Evolutionary conservation across 2,113 vertebrate genomes (phyloP).

Genomic region (Ciconia maguari): DNA sequence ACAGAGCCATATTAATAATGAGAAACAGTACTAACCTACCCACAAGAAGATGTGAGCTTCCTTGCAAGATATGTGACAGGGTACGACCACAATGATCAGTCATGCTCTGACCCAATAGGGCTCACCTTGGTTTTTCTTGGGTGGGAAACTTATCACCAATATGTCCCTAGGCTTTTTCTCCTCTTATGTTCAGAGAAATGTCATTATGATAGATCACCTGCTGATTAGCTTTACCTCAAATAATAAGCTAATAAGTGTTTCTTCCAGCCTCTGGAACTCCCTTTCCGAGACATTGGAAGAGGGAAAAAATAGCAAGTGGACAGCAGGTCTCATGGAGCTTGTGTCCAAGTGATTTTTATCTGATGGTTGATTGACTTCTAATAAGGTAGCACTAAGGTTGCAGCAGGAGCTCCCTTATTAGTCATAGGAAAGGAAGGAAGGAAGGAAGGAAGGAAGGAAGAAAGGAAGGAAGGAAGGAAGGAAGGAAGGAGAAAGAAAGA

Average conservation of each 20-base stretch:
- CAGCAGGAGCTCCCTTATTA: not conserved
- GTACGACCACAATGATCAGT: not conserved
- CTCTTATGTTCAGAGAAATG: not conserved
- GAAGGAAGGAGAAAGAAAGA: rapidly evolving
- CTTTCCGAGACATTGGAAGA: conserved; percentile 1
- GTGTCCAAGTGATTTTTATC: not conserved
- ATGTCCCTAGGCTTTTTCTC: not conserved
- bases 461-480: no score
- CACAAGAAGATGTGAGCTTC: conserved; percentile 42
- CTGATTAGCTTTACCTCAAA: conserved; percentile 50
- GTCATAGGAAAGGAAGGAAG: not conserved
- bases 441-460: rapidly evolving
- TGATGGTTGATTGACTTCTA: not conserved
- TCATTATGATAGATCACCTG: not conserved
- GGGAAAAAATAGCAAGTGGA: not conserved
- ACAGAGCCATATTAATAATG: conserved; percentile 62
- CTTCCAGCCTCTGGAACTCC: conserved; percentile 31
- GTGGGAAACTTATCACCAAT: not conserved
- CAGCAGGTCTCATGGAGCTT: not conserved
- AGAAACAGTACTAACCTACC: conserved; percentile 53
- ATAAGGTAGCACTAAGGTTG: not conserved
- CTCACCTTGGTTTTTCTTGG: not conserved
- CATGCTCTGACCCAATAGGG: not conserved
- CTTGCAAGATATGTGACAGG: conserved; percentile 9
- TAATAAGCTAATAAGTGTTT: conserved; percentile 16